phyloP scores from a whole-genome alignment of 2,797 vertebrate species.

The Rhinella marina region DNA sequence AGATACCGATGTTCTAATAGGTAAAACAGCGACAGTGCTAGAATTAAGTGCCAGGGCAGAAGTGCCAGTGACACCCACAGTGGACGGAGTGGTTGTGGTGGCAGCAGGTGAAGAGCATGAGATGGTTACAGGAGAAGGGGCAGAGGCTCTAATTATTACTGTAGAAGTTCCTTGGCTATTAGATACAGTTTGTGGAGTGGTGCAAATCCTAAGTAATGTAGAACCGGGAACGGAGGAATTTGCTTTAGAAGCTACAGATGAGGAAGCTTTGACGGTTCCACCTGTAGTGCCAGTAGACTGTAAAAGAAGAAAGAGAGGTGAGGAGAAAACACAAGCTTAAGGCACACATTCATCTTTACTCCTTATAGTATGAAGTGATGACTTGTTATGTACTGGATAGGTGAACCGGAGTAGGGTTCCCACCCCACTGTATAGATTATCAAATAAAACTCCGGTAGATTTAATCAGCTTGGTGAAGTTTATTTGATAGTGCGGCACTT shows the following conservation, averaged over 20 bases:
- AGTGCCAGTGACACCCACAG: not conserved
- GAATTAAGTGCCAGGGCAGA: not conserved
- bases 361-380: too few relatives aligned
- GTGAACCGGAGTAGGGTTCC: too few relatives aligned
- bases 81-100: not conserved
- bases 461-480: too few relatives aligned
- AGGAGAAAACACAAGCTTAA: not conserved
- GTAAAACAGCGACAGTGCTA: constrained; percentile 16
- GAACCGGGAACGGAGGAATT: constrained; percentile 22
- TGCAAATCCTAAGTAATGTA: constrained; percentile 49
- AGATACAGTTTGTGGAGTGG: constrained; percentile 14
- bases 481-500: too few relatives aligned
- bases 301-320: not conserved
- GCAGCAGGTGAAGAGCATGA: constrained; percentile 14
- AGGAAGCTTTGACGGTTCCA: constrained; percentile 65
- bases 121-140: not conserved
- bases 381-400: too few relatives aligned
- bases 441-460: too few relatives aligned
- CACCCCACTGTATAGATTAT: too few relatives aligned
- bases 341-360: too few relatives aligned
- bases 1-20: constrained; percentile 33
- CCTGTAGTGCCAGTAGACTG: constrained; percentile 72
- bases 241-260: constrained; percentile 67
- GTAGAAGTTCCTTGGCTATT: constrained; percentile 20
- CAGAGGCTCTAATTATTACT: constrained; percentile 42